phyloP scores from a whole-genome alignment of 1,140 invertebrate genomes.

The Colletes gigas region DNA sequence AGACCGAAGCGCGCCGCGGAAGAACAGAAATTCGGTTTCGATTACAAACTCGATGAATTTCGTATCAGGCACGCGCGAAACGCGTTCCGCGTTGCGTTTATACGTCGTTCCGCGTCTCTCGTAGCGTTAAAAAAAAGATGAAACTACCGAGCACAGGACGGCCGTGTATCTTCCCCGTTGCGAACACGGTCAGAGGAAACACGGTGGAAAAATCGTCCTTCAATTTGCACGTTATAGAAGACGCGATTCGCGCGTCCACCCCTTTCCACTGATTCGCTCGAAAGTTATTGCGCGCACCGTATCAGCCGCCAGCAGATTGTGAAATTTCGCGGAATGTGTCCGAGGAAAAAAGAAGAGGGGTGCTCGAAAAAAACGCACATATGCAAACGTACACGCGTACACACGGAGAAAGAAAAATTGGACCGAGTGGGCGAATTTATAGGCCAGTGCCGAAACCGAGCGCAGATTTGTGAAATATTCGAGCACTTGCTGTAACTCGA shows the following conservation, averaged over 20 bases:
- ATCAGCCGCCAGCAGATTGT: slow-evolving; percentile 39
- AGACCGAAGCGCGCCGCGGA: too few species aligned
- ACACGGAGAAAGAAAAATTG: neutral
- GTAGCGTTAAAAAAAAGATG: too few species aligned
- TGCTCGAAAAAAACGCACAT: neutral
- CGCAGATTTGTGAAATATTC: slow-evolving; percentile 60
- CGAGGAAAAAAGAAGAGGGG: neutral
- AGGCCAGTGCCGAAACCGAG: slow-evolving; percentile 37
- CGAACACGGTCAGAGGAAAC: too few species aligned
- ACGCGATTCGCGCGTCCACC: slow-evolving; percentile 10
- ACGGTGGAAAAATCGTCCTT: too few species aligned
- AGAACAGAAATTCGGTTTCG: too few species aligned
- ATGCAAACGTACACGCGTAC: too few species aligned
- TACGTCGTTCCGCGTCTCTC: too few species aligned
- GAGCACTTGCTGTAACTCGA: slow-evolving; percentile 25
- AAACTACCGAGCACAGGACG: too few species aligned
- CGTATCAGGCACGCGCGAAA: too few species aligned
- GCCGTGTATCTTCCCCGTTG: too few species aligned
- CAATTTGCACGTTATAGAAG: neutral
- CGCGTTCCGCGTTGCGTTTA: too few species aligned
- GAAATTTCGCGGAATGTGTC: slow-evolving; percentile 46
- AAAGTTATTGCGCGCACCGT: slow-evolving; percentile 31
- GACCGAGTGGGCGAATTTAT: slow-evolving; percentile 43
- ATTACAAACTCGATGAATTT: too few species aligned
- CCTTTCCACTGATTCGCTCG: slow-evolving; percentile 19